Evolutionary conservation across 2,113 vertebrate genomes (phyloP), one percentile per base, ranked within the genome.

Genomic region (Regulus satrapa): DNA sequence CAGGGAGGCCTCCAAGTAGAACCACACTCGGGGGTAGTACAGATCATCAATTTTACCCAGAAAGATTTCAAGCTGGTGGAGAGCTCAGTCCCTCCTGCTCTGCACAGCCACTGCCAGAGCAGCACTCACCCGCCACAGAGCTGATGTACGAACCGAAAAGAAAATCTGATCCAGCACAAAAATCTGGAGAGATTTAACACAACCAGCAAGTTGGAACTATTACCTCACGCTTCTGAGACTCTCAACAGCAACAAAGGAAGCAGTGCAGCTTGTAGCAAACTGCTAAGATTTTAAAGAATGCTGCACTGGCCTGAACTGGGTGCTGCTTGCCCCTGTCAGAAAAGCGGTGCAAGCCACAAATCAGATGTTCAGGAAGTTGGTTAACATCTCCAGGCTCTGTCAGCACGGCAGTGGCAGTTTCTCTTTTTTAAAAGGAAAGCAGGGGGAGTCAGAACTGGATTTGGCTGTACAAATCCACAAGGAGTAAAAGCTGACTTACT

Each of bases 351-450:
- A 74, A 84, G 94, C 80, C 85, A 88, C 78, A 94, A 80, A 88
- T 94, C 89, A 93, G 92, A 95, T 77, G 79, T 73, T 86, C 88
- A 90, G 92, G 93, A 96, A 95, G 85, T 77, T 62, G 46, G 89
- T 71, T 73, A 63, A 72, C 48, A 80, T 49, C 40, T 18, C 85
- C 34, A 54, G 88, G 93, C 82, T 96, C 62, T 67, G 72, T 90
- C 92, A 94, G 90, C 93, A 80, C 0, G 18, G 19, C 4, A 58
- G 5, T 1, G 54, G 34, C 49, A 61, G 41, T 68, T 82, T 79
- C 67, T 84, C 68, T 41, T 52, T 62, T 61, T 66, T 5, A 43
- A 67, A 51, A 10, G 29, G 62, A n/a, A n/a, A n/a, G n/a, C n/a
- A n/a, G 11, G n/a, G 31, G 26, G 48, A 93, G 68, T 36, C 7